Percentiles rank a stretch among this genome's conserved stretches.
Evolutionary conservation across 2,797 vertebrate genomes (phyloP).

Genomic region (Botia kubotai): DNA sequence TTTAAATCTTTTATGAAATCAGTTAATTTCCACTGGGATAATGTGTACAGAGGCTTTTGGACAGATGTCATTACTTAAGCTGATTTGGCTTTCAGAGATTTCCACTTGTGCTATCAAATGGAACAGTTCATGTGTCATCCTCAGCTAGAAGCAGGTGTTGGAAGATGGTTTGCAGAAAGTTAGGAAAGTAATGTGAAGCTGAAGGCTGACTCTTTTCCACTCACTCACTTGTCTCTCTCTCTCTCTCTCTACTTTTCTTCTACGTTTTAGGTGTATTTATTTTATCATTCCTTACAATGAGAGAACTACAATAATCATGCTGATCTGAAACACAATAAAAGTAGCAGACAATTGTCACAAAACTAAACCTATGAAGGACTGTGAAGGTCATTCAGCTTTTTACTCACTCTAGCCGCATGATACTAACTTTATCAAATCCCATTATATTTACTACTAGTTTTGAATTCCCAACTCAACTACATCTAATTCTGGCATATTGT

Average conservation of each 20-base stretch:
- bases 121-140: constrained; percentile 62
- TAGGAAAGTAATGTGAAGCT: constrained; percentile 62
- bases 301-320: neutral
- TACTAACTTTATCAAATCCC: neutral
- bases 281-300: neutral
- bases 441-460: neutral
- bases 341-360: neutral
- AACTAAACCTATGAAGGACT: neutral
- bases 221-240: neutral
- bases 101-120: constrained; percentile 66
- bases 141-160: constrained; percentile 63
- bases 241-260: no score
- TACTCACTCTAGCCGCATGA: neutral
- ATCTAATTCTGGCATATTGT: neutral
- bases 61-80: constrained; percentile 66
- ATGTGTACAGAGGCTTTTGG: constrained; percentile 36
- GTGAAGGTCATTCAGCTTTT: neutral
- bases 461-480: neutral
- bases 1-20: constrained; percentile 68
- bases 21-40: constrained; percentile 66
- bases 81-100: constrained; percentile 57
- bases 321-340: neutral
- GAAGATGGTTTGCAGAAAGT: constrained; percentile 61
- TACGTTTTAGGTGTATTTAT: neutral
- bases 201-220: constrained; percentile 49